Base-by-base conservation (phyloP, 2,888 invertebrate genomes). In the Endotricha flammealis region DNA sequence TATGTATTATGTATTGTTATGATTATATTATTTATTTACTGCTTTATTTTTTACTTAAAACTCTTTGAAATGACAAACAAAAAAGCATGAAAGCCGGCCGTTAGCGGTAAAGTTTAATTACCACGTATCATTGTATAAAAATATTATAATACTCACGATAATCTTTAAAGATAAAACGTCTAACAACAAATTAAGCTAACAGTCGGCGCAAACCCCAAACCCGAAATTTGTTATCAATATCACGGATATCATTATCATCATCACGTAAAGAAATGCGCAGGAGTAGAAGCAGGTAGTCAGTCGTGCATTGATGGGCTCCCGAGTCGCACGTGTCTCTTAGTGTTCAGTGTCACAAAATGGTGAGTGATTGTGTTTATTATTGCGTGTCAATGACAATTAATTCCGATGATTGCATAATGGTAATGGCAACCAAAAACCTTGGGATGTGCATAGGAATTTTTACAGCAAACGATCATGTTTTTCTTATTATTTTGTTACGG, bases 291-390 rank as follows among this genome's bases (percentile, higher is more conserved):
- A 7, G 8, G 7, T 9, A 27, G 27, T 4, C 27, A 27, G 27
- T 27, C 12, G 27, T 27, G 12, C 12, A 7, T 12, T 11, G 5
- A 12, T 12, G 6, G 27, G 7, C 12, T 11, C 8, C 27, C 4
- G 27, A 27, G 27, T 7, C 8, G 27, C 27, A 4, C 12, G 27
- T 27, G 7, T 8, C 12, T 2, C n/a, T 7, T 27, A 11, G 12
- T 25, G 27, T 12, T 11, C 2, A 12, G 27, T 27, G 27, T 16
- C 9, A 16, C 8, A 12, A 16, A 14, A 29, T 29, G 29, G 29
- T 29, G 29, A 29, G 29, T 29, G 29, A 8, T 17, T 29, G 29
- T 29, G 29, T 8, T 29, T 29, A 9, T 10, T 29, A 14, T 29
- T 3, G n/a, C 10, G 29, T 29, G 29, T 29, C 17, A n/a, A 29